Percentiles rank a stretch among this genome's conserved stretches.
Conservation (phyloP, 2,113 vertebrate species). For the Silurus meridionalis region DNA sequence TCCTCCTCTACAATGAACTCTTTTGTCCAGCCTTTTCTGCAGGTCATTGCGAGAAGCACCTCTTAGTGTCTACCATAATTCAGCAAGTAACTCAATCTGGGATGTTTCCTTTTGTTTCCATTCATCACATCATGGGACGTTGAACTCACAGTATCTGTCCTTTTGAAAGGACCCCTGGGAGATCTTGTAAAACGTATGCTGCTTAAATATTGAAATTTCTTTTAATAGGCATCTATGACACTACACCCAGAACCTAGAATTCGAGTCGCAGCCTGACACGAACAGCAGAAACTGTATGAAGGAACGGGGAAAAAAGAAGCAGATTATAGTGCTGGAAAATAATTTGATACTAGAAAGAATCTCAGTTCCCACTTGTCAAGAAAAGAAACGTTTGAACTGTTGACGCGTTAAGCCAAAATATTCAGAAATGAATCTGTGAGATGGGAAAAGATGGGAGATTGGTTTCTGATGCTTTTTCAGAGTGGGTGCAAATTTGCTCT, state of each 20-base stretch:
- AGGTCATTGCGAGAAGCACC: conserved; percentile 81
- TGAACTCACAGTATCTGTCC: conserved; percentile 69
- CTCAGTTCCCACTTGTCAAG: background rate
- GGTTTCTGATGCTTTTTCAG: background rate
- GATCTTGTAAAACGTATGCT: conserved; percentile 66
- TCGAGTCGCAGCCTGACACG: conserved; percentile 47
- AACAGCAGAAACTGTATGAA: background rate
- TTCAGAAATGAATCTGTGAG: background rate
- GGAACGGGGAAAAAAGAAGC: background rate
- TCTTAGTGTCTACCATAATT: conserved; percentile 89
- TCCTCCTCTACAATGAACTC: conserved; percentile 78
- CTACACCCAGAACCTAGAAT: conserved; percentile 48
- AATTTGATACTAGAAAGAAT: background rate
- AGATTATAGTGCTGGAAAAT: background rate
- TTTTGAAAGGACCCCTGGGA: conserved; percentile 73
- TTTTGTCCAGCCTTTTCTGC: conserved; percentile 80
- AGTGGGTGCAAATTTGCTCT: conserved; percentile 14
- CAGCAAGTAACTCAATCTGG: conserved; percentile 80
- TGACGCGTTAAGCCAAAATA: background rate
- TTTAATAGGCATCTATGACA: conserved; percentile 66
- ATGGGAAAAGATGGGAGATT: background rate
- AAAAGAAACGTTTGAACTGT: background rate
- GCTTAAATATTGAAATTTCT: conserved; percentile 77
- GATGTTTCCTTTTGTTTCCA: conserved; percentile 73
- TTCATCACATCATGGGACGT: conserved; percentile 70